phyloP scores from a whole-genome alignment of 2,888 invertebrate genomes.

The Mantis religiosa region DNA sequence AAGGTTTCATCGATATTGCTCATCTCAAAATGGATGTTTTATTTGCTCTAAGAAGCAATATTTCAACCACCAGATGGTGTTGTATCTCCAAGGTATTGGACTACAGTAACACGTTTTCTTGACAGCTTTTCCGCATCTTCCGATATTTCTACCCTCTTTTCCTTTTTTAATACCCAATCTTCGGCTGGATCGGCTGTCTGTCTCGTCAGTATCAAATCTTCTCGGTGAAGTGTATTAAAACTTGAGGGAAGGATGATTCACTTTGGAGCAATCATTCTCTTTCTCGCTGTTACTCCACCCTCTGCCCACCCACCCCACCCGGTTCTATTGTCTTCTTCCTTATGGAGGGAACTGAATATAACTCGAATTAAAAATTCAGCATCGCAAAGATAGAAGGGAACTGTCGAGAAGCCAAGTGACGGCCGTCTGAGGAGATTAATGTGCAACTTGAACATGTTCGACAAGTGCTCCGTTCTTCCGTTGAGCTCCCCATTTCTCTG shows the following conservation, averaged over 20 bases:
- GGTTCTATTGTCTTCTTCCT: not conserved
- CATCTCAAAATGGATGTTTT: not conserved
- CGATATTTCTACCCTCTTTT: not conserved
- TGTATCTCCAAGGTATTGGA: not conserved
- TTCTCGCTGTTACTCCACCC: not conserved
- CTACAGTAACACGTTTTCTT: not conserved
- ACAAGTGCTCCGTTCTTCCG: not conserved
- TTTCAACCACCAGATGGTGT: not conserved
- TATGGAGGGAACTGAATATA: not conserved
- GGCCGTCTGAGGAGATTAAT: not conserved
- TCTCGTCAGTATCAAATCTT: not conserved
- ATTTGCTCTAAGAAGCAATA: not conserved
- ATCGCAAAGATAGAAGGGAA: not conserved
- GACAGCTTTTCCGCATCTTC: not conserved
- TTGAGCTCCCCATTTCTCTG: too few species aligned
- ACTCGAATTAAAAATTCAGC: not conserved
- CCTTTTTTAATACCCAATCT: not conserved
- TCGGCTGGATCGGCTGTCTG: not conserved
- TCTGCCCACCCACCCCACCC: not conserved
- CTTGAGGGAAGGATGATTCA: not conserved
- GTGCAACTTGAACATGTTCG: not conserved
- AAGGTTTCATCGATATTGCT: not conserved
- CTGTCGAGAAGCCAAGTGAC: not conserved
- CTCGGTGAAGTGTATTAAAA: not conserved
- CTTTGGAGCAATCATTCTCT: not conserved